Conservation (phyloP, 2,888 invertebrate species). For the Drosophila basisetae region DNA sequence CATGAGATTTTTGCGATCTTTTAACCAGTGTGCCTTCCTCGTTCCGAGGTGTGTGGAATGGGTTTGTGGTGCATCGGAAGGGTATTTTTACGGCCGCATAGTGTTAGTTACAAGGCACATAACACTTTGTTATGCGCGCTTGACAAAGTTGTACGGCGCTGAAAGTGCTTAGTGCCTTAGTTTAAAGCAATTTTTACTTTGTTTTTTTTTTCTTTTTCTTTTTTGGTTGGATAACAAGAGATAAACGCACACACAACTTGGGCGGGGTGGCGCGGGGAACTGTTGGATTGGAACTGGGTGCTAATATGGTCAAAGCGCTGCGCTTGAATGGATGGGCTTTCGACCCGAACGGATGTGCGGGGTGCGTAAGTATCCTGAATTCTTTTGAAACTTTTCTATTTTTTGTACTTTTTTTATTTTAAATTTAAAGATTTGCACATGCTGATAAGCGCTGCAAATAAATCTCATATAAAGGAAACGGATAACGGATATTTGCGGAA, state of each 20-base stretch:
- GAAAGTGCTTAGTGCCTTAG: constrained; percentile 80
- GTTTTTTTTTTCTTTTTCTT: constrained; percentile 39
- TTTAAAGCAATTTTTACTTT: constrained; percentile 70
- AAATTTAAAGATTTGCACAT: constrained; percentile 74
- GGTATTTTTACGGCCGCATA: constrained; percentile 63
- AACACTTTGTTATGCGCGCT: constrained; percentile 80
- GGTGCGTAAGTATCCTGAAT: constrained; percentile 28
- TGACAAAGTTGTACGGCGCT: constrained; percentile 78
- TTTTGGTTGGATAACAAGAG: constrained; percentile 39
- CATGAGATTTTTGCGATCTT: neutral
- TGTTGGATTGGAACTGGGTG: constrained; percentile 65
- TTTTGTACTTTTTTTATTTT: constrained; percentile 30
- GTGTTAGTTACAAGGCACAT: constrained; percentile 76
- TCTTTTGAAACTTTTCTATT: constrained; percentile 33
- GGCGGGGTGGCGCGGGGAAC: constrained; percentile 8
- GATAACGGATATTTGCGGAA: constrained; percentile 77
- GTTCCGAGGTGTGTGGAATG: constrained; percentile 22
- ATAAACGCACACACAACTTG: constrained; percentile 43
- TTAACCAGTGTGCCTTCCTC: constrained; percentile 37
- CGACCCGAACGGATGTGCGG: constrained; percentile 11
- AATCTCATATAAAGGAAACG: constrained; percentile 76
- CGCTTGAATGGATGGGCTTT: constrained; percentile 49
- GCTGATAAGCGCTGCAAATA: constrained; percentile 69
- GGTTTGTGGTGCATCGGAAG: constrained; percentile 47
- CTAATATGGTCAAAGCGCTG: constrained; percentile 76